These are phyloP conservation scores for pig (Sus scrofa) DNA, from an alignment of 2,113 vertebrate genomes.

Conservation along the genomic window T2T-Sscrofa CM000814.6:1670501-1671000, in stretches of 20 bases:
- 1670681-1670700: no score
- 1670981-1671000: background rate
- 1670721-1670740: no score
- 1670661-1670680: background rate
- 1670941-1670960: rapidly evolving
- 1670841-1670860: no score
- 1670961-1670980: background rate
- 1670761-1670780: no score
- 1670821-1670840: no score
- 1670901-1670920: no score
- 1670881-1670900: no score
- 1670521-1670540: background rate
- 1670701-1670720: no score
- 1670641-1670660: background rate
- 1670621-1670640: rapidly evolving
- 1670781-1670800: no score
- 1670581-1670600: rapidly evolving
- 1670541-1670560: background rate
- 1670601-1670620: rapidly evolving
- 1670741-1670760: no score
- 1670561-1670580: background rate
- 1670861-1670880: no score
- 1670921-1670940: background rate
- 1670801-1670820: no score
- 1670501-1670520: background rate